phyloP scores from a whole-genome alignment of 2,797 vertebrate genomes.

The Rhincodon typus region DNA sequence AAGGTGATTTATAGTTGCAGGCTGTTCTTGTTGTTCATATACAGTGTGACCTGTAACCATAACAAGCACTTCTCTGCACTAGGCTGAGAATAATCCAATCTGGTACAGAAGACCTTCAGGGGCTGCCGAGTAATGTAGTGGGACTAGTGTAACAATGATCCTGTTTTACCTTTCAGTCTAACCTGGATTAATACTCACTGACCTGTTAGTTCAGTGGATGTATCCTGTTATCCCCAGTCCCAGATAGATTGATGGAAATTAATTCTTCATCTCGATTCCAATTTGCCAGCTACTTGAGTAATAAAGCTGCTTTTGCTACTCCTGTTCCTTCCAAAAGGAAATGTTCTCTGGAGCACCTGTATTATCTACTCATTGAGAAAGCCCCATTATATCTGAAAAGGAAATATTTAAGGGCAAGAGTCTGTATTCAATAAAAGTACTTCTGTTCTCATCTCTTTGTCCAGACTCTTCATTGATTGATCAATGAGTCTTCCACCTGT shows the following conservation, averaged over 20 bases:
- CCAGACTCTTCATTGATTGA: constrained; percentile 8
- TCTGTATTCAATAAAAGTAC: neutral
- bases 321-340: neutral
- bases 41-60: neutral
- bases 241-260: neutral
- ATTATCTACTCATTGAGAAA: neutral
- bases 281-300: neutral
- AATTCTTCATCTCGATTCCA: neutral
- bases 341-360: neutral
- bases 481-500: neutral
- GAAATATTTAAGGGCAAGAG: neutral
- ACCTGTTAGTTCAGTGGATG: neutral
- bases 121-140: neutral
- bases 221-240: neutral
- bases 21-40: neutral
- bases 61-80: neutral
- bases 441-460: neutral
- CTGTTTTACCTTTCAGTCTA: neutral
- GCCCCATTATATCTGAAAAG: neutral
- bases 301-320: neutral
- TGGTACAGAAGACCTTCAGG: neutral
- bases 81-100: neutral
- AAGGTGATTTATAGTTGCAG: neutral
- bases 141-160: neutral
- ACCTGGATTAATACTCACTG: neutral